phyloP scores from a whole-genome alignment of 2,797 vertebrate genomes.

The Pitangus sulphuratus region DNA sequence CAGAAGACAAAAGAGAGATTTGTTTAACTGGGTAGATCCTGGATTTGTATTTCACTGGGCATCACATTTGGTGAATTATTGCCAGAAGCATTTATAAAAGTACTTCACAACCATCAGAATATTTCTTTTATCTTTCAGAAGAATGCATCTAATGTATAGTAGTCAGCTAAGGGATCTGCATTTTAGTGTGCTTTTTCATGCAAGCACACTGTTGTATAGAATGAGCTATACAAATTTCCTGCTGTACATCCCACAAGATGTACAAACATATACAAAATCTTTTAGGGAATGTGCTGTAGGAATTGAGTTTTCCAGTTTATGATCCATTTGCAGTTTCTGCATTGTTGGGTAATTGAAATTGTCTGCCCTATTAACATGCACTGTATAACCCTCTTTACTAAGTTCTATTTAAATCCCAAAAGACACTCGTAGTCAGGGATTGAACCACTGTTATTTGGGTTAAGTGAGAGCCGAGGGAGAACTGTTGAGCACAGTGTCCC shows the following conservation, averaged over 20 bases:
- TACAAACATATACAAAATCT: not conserved
- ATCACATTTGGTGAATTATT: not conserved
- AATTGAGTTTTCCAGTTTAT: slow-evolving; percentile 1
- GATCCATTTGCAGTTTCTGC: slow-evolving; percentile 15
- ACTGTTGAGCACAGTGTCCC: not conserved
- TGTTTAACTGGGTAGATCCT: not conserved
- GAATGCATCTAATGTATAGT: slow-evolving; percentile 15
- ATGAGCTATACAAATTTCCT: not conserved
- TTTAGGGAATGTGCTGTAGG: slow-evolving; percentile 11
- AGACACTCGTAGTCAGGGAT: not conserved
- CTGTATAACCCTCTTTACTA: not conserved
- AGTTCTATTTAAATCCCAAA: not conserved
- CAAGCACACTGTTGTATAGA: not conserved
- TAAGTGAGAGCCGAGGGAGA: not conserved
- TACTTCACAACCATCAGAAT: not conserved
- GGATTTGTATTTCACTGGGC: slow-evolving; percentile 22
- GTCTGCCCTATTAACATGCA: not conserved
- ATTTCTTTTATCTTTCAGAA: slow-evolving; percentile 36
- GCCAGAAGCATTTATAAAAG: slow-evolving; percentile 22
- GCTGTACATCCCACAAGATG: not conserved
- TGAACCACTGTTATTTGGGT: not conserved
- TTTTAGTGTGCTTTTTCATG: slow-evolving; percentile 53
- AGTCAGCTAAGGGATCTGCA: slow-evolving; percentile 4
- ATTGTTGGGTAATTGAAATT: slow-evolving; percentile 28
- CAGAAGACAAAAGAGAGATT: slow-evolving; percentile 23